A percentile compares a stretch with the other conserved stretches of the same genome.
Evolutionary conservation across 37 sponge, comb jelly and placozoan genomes (phyloP).

Genomic region (Amphimedon queenslandica): DNA sequence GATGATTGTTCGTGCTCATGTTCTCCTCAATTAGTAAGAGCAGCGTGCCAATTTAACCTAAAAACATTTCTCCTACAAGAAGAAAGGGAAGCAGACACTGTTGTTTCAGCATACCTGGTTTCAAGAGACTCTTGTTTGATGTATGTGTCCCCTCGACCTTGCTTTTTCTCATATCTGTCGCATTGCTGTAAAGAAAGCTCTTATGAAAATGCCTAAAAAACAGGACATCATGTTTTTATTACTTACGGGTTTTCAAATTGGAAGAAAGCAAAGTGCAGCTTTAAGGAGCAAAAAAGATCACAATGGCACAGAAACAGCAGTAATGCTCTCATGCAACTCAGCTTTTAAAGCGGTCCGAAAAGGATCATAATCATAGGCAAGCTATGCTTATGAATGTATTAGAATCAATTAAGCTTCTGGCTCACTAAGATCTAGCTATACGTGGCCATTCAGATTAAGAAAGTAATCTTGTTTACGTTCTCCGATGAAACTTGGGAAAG

Average conservation of each 20-base stretch:
- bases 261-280: slow-evolving; percentile 12
- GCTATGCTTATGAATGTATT: slow-evolving; percentile 21
- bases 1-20: background rate
- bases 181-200: background rate
- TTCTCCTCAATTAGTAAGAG: background rate
- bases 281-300: slow-evolving; percentile 1
- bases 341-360: background rate
- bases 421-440: slow-evolving; percentile 35
- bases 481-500: background rate
- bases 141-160: background rate
- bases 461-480: slow-evolving; percentile 34
- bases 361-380: slow-evolving; percentile 6
- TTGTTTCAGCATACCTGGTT: slow-evolving; percentile 16
- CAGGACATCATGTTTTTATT: slow-evolving; percentile 12
- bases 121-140: slow-evolving; percentile 13
- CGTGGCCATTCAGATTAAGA: slow-evolving; percentile 34
- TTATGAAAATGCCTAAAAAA: background rate
- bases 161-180: background rate
- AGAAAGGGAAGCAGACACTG: slow-evolving; percentile 7
- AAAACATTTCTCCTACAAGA: background rate
- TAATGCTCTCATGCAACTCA: background rate
- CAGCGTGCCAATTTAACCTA: background rate
- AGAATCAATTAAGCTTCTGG: slow-evolving; percentile 9
- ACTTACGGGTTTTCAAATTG: slow-evolving; percentile 30
- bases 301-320: slow-evolving; percentile 4